Percentiles rank a stretch among this genome's conserved stretches.
Conservation (phyloP, 2,113 vertebrate species). For the Podarcis raffonei region DNA sequence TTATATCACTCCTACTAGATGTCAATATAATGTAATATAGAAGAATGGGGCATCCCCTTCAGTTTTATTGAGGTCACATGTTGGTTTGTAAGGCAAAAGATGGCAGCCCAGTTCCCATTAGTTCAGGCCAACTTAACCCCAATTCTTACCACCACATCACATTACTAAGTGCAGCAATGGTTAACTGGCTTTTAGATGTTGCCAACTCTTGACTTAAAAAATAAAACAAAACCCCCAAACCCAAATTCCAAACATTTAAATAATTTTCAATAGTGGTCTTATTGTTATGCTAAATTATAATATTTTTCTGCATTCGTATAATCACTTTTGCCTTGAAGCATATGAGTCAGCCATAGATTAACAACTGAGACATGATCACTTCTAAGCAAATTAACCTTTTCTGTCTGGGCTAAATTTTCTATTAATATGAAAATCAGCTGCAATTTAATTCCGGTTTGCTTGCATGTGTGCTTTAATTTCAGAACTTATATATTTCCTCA, state of each 20-base stretch:
- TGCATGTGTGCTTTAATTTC: conserved; percentile 37
- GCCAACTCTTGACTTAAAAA: conserved; percentile 33
- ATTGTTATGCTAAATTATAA: conserved; percentile 51
- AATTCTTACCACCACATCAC: too few relatives aligned
- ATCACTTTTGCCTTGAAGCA: conserved; percentile 71
- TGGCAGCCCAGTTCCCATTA: not conserved
- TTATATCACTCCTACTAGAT: not conserved
- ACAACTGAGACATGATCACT: conserved; percentile 61
- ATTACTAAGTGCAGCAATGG: not conserved
- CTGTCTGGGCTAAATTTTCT: conserved; percentile 64
- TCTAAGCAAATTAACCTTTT: conserved; percentile 80
- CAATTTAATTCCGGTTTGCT: conserved; percentile 65
- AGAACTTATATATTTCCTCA: conserved; percentile 58
- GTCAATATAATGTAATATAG: too few relatives aligned
- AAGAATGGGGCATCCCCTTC: not conserved
- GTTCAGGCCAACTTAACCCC: not conserved
- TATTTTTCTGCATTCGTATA: conserved; percentile 60
- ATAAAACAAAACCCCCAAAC: too few relatives aligned
- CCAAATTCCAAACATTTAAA: conserved; percentile 44
- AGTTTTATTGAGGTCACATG: not conserved
- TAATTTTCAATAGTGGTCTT: conserved; percentile 28
- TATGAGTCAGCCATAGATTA: conserved; percentile 74
- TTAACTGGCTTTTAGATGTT: not conserved
- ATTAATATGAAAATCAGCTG: conserved; percentile 75
- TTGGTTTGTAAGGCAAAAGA: not conserved